Percentiles rank a stretch among this genome's conserved stretches.
phyloP scores from a whole-genome alignment of 2,113 vertebrate species.

The Cynocephalus volans region DNA sequence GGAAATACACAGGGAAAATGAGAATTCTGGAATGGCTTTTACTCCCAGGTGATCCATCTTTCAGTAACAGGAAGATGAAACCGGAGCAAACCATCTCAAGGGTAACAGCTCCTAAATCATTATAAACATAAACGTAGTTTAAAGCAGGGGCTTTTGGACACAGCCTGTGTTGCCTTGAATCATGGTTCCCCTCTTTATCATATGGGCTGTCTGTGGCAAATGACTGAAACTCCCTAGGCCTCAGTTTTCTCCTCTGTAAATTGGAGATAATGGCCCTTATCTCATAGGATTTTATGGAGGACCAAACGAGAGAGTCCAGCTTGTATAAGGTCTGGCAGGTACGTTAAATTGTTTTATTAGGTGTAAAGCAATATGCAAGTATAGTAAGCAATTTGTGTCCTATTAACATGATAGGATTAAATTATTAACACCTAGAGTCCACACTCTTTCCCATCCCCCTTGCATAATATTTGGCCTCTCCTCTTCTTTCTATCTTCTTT shows the following conservation, averaged over 20 bases:
- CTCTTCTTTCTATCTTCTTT: neutral
- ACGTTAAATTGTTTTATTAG: neutral
- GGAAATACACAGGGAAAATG: conserved; percentile 57
- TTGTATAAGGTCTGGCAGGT: neutral
- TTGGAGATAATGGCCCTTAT: neutral
- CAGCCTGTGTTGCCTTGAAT: neutral
- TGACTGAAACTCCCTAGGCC: neutral
- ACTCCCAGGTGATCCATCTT: conserved; percentile 66
- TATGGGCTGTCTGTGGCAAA: neutral
- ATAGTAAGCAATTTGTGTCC: neutral
- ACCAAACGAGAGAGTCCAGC: neutral
- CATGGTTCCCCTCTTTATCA: neutral
- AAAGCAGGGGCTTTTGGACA: neutral
- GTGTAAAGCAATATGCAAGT: neutral
- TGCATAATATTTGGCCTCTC: neutral
- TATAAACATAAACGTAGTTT: neutral
- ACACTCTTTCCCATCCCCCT: neutral
- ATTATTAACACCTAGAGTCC: neutral
- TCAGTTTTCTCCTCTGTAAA: conserved; percentile 41
- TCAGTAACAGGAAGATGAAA: conserved; percentile 74
- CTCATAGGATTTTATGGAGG: neutral
- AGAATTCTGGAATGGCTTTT: conserved; percentile 63
- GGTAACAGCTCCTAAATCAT: conserved; percentile 7
- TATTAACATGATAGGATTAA: neutral
- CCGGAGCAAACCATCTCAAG: neutral